Evolutionary conservation across 2,113 vertebrate species (phyloP).

Genomic region (Lathamus discolor): DNA sequence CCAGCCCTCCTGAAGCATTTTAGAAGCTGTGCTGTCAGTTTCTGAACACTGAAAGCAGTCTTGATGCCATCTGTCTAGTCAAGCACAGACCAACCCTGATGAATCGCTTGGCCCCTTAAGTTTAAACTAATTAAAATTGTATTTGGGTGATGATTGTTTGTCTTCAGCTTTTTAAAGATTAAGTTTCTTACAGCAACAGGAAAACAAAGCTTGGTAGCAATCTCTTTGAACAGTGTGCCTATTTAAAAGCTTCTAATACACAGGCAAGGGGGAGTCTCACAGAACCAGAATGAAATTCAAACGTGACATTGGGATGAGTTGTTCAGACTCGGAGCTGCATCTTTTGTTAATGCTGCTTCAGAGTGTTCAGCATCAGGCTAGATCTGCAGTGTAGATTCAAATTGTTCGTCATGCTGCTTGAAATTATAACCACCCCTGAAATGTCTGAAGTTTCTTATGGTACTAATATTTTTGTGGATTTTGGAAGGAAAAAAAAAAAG

Average conservation of each 20-base stretch:
- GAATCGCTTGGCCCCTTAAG: neutral
- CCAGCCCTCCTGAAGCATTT: neutral
- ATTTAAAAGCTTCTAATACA: neutral
- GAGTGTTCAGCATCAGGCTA: neutral
- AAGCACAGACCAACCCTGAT: neutral
- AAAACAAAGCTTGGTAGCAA: neutral
- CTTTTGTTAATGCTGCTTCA: neutral
- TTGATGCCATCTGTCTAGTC: neutral
- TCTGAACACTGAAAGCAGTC: neutral
- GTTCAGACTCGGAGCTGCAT: neutral
- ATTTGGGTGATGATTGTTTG: neutral
- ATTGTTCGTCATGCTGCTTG: neutral
- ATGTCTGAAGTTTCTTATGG: neutral
- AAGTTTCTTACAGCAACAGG: neutral
- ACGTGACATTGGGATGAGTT: fast-evolving
- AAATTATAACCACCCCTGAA: neutral
- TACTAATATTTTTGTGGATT: neutral
- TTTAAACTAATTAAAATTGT: neutral
- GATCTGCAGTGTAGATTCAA: neutral
- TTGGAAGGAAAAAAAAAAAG: neutral
- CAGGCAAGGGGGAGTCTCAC: neutral
- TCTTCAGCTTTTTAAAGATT: neutral
- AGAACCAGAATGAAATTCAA: neutral
- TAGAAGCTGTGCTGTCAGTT: neutral
- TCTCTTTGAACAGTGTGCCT: neutral